Conservation (phyloP, 2,888 invertebrate species). For the Meloe dianella region DNA sequence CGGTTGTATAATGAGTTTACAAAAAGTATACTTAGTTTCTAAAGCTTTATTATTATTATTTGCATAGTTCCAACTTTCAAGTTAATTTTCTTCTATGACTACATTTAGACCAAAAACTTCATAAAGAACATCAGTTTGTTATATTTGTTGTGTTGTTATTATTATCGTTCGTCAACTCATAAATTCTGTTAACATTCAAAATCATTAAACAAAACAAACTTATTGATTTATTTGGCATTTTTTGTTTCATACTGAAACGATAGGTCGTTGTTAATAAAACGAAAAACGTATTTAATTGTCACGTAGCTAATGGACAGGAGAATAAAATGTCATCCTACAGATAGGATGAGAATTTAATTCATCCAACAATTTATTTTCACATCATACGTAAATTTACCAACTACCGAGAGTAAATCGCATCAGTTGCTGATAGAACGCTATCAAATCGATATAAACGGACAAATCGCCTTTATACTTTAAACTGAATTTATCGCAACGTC, state of each 20-base stretch:
- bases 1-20: conserved; percentile 25
- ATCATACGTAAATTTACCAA: conserved; percentile 28
- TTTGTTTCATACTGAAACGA: too few relatives aligned
- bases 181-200: neutral
- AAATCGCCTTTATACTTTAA: conserved; percentile 30
- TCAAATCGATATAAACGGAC: conserved; percentile 30
- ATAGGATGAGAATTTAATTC: conserved; percentile 25
- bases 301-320: conserved; percentile 12
- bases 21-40: conserved; percentile 25
- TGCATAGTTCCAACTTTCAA: conserved; percentile 36
- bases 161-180: neutral
- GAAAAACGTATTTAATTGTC: conserved; percentile 16
- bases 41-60: conserved; percentile 38
- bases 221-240: too few relatives aligned
- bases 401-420: conserved; percentile 30
- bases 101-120: conserved; percentile 37
- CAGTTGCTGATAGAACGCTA: conserved; percentile 34
- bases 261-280: neutral
- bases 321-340: conserved; percentile 20
- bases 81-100: conserved; percentile 36
- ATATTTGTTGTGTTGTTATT: neutral
- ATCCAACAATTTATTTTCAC: conserved; percentile 27
- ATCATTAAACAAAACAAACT: too few relatives aligned
- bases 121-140: conserved; percentile 19
- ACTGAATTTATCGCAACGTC: conserved; percentile 41